A percentile compares a stretch with the other conserved stretches of the same genome.
These are phyloP conservation scores for Drosophila multiciliata DNA, from an alignment of 2,888 invertebrate species.

Conservation along the genomic window DNA sequence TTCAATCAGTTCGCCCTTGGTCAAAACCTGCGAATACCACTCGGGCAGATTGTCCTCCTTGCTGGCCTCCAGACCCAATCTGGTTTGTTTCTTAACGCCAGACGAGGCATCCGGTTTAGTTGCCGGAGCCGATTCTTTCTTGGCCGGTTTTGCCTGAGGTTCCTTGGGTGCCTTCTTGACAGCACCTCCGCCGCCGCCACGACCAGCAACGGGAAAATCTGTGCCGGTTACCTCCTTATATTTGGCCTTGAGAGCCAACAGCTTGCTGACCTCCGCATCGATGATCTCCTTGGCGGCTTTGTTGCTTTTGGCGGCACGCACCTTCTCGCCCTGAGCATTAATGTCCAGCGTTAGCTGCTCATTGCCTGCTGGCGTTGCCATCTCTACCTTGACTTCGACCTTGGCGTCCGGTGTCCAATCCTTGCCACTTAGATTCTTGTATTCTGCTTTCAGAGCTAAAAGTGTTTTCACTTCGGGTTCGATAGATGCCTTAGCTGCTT, in stretches of 20 bases:
- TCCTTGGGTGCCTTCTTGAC: conserved; percentile 80
- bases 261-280: conserved; percentile 85
- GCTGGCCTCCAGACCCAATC: conserved; percentile 96
- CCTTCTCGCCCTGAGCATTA: conserved; percentile 87
- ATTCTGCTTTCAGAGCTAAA: conserved; percentile 87
- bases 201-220: conserved; percentile 85
- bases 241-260: conserved; percentile 87
- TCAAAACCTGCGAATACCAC: conserved; percentile 98
- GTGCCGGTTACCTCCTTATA: conserved; percentile 87
- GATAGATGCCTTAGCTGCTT: conserved; percentile 86
- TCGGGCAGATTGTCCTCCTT: conserved; percentile 97
- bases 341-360: conserved; percentile 85
- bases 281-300: conserved; percentile 85
- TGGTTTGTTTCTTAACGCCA: conserved; percentile 93
- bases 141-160: conserved; percentile 73
- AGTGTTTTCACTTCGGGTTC: conserved; percentile 86
- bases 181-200: conserved; percentile 75
- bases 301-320: conserved; percentile 86
- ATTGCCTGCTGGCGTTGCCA: conserved; percentile 54
- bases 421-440: conserved; percentile 86
- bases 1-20: conserved; percentile 98
- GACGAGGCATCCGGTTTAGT: conserved; percentile 85
- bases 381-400: conserved; percentile 41
- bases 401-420: conserved; percentile 85
- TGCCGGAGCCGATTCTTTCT: conserved; percentile 76